Conservation (phyloP, 2,113 vertebrate species). For the Sprattus sprattus region DNA sequence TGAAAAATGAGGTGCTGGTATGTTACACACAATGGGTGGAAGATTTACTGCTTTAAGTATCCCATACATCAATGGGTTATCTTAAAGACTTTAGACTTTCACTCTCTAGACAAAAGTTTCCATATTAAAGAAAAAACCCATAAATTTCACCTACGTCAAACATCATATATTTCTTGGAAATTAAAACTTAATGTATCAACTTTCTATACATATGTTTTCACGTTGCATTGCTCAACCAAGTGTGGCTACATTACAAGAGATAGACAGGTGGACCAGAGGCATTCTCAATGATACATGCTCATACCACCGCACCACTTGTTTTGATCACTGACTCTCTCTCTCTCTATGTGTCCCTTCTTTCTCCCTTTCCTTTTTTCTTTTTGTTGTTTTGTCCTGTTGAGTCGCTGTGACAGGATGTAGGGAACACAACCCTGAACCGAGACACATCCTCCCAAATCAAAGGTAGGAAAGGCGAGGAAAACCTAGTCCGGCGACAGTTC, state of each 20-base stretch:
- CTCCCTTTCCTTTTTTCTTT: background rate
- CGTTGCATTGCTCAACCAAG: background rate
- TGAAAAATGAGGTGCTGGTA: slow-evolving; percentile 1
- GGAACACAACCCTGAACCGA: slow-evolving; percentile 32
- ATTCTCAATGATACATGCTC: background rate
- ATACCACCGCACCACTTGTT: background rate
- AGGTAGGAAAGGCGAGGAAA: slow-evolving; percentile 32
- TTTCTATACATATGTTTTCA: background rate
- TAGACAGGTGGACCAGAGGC: background rate
- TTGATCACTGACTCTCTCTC: background rate
- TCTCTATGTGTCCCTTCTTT: background rate
- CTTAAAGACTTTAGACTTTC: background rate
- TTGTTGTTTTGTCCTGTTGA: background rate
- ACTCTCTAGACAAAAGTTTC: background rate
- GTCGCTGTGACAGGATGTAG: slow-evolving; percentile 31
- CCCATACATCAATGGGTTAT: background rate
- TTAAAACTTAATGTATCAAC: too few relatives aligned
- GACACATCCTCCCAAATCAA: slow-evolving; percentile 41
- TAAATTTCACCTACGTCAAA: background rate
- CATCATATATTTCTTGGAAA: too few relatives aligned
- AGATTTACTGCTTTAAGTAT: background rate
- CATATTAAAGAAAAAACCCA: too few relatives aligned
- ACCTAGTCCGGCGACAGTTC: slow-evolving; percentile 23
- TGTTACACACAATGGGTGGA: background rate
- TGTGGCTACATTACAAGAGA: background rate